phyloP scores from a whole-genome alignment of 64 coral and sea anemone species.

The Montipora capricornis region DNA sequence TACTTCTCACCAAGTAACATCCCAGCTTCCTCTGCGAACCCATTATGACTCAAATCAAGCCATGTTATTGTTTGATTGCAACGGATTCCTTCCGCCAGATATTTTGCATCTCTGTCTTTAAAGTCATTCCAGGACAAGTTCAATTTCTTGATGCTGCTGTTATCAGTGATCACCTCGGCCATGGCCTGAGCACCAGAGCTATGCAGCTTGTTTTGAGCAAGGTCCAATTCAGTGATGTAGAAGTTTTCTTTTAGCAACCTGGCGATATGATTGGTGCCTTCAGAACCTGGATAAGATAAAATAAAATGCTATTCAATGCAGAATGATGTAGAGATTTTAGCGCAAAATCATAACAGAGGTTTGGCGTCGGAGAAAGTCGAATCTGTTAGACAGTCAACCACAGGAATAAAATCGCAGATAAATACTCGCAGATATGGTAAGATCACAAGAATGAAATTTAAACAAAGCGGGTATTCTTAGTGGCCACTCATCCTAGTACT shows the following conservation, averaged over 20 bases:
- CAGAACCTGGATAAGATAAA: constrained; percentile 36
- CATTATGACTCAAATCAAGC: constrained; percentile 90
- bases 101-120: constrained; percentile 75
- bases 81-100: constrained; percentile 73
- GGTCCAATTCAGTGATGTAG: constrained; percentile 88
- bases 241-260: constrained; percentile 88
- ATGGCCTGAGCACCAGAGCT: constrained; percentile 61
- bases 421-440: no score
- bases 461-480: no score
- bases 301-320: neutral
- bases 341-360: no score
- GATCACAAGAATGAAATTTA: no score
- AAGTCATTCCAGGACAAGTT: constrained; percentile 80
- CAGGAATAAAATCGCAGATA: no score
- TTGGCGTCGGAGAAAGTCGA: no score
- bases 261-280: constrained; percentile 58
- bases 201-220: constrained; percentile 73
- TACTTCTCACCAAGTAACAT: constrained; percentile 68
- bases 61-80: constrained; percentile 61
- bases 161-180: constrained; percentile 65
- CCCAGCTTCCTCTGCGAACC: constrained; percentile 88
- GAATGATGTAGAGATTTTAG: neutral
- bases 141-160: constrained; percentile 52
- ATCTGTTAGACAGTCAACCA: no score
- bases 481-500: no score